Evolutionary conservation across 1,140 invertebrate genomes (phyloP), one percentile per base, ranked within the genome.

Genomic region (Coptotermes formosanus): DNA sequence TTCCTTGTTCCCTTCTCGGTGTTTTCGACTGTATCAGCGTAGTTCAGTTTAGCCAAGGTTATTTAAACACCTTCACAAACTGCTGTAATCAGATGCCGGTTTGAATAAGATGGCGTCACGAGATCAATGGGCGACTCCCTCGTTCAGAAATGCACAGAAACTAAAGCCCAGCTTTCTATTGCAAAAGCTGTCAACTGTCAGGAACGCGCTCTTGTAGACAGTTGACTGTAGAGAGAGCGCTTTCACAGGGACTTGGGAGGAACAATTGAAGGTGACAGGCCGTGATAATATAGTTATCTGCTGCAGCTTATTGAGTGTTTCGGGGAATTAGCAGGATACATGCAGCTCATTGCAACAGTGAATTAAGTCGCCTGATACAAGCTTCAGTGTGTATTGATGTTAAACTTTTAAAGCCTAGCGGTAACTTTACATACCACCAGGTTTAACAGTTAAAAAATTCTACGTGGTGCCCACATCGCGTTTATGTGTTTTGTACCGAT

Each of bases 241-340:
- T 75, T 75, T 75, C 64, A 75, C 25, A 75, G 64, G 64, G 64
- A 75, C 64, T 75, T 75, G 64, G 64, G 64, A 75, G 64, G 64
- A 75, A 75, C 64, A 75, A 75, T 75, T 75, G 64, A 75, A 75
- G 64, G 64, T 75, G 64, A 75, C 64, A 75, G 64, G 25, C 8
- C 64, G 64, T 75, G 64, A 75, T 75, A 75, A 75, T 75, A n/a
- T 75, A 75, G 64, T 75, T 75, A 75, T 75, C 64, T 75, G 64
- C 64, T 75, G 9, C 64, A 75, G 64, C 64, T 75, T 75, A 75
- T 75, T 75, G 64, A 75, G 64, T 75, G 64, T 75, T 75, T 75
- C 64, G 64, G 64, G n/a, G 64, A 75, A 75, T 75, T 75, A 75
- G 64, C 64, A 75, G 64, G 64, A 75, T 75, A 75, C 64, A n/a